These are phyloP conservation scores for Psettodes erumei DNA, from an alignment of 2,113 vertebrate genomes.

Conservation along the genomic window DNA sequence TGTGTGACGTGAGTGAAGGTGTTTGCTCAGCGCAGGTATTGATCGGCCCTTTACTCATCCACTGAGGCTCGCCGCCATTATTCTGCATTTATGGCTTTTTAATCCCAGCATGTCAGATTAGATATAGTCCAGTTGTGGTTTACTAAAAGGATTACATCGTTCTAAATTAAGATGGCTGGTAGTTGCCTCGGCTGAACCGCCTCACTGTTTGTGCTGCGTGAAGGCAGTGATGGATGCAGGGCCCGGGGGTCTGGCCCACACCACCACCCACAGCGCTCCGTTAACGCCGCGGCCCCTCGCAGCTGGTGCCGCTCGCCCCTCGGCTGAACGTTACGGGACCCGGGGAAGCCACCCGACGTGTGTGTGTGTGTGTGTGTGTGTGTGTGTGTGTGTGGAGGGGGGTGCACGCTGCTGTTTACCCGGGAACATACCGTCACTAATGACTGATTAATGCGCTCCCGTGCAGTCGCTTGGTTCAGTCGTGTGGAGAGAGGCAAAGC, in stretches of 20 bases:
- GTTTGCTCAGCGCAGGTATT: too few relatives aligned
- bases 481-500: constrained; percentile 27
- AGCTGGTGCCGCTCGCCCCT: constrained; percentile 60
- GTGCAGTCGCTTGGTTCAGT: constrained; percentile 23
- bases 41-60: too few relatives aligned
- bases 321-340: constrained; percentile 28
- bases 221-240: constrained; percentile 38
- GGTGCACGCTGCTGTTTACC: constrained; percentile 59
- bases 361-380: too few relatives aligned
- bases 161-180: background rate
- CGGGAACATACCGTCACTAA: constrained; percentile 61
- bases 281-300: constrained; percentile 43
- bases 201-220: background rate
- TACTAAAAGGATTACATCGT: constrained; percentile 8
- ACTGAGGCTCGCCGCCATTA: background rate
- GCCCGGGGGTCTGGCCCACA: constrained; percentile 16
- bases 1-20: too few relatives aligned
- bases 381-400: too few relatives aligned
- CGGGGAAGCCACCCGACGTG: constrained; percentile 23
- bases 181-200: background rate
- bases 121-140: background rate
- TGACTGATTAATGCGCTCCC: constrained; percentile 38
- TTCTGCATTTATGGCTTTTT: background rate
- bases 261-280: constrained; percentile 41
- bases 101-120: background rate